These are phyloP conservation scores for Scrobipalpa costella DNA, from an alignment of 2,888 invertebrate genomes.

Conservation along the genomic window DNA sequence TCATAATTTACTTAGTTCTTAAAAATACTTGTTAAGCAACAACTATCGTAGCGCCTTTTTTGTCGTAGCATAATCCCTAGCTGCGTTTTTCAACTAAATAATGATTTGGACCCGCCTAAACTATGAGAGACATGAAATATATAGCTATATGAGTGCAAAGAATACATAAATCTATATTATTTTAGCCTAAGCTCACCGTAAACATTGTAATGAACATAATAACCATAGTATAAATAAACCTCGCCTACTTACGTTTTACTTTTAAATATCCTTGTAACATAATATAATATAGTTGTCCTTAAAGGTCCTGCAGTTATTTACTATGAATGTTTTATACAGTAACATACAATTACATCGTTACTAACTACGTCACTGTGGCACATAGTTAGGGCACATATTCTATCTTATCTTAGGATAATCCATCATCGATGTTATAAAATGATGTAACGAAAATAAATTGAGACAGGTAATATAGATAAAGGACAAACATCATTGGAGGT, in stretches of 20 bases:
- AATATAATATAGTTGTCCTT: neutral
- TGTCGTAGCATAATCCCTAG: too few relatives aligned
- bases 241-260: neutral
- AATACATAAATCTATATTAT: too few relatives aligned
- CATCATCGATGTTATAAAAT: conserved; percentile 8
- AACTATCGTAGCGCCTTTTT: too few relatives aligned
- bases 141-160: too few relatives aligned
- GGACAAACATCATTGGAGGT: neutral
- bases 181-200: too few relatives aligned
- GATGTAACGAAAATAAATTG: conserved; percentile 12
- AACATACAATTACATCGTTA: conserved; percentile 1
- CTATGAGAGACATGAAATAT: too few relatives aligned
- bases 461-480: neutral
- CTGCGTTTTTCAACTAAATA: too few relatives aligned
- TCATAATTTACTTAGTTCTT: too few relatives aligned
- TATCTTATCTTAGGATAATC: conserved; percentile 13
- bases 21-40: too few relatives aligned
- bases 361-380: neutral
- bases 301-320: neutral
- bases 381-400: neutral
- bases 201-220: neutral
- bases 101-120: too few relatives aligned
- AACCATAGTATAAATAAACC: neutral
- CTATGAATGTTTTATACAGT: conserved; percentile 2
- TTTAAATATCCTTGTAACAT: neutral